Conservation (phyloP, 2,113 vertebrate species). For the Thalassarche chlororhynchos region DNA sequence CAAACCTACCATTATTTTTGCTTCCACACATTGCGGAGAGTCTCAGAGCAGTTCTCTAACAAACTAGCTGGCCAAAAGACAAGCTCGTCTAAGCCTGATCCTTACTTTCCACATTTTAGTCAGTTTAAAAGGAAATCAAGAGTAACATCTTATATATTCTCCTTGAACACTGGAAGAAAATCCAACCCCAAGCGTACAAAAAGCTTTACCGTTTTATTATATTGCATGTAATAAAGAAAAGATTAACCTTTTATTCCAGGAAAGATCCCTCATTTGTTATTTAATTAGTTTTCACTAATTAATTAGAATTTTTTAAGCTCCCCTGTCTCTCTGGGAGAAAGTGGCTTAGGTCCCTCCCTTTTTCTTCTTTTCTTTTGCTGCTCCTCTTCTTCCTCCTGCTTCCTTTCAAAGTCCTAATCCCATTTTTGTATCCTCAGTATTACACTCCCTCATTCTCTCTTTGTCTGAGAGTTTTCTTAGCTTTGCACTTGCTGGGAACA, state of each 20-base stretch:
- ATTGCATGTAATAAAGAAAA: slow-evolving; percentile 44
- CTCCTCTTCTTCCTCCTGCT: slow-evolving; percentile 23
- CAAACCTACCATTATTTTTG: accelerated
- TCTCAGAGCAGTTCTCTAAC: not conserved
- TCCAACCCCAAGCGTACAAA: not conserved
- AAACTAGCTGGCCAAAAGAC: not conserved
- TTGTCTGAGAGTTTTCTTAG: slow-evolving; percentile 30
- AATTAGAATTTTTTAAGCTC: slow-evolving; percentile 59
- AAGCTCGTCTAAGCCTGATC: accelerated
- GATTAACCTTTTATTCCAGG: slow-evolving; percentile 47
- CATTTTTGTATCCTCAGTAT: slow-evolving; percentile 44
- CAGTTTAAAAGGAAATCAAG: not conserved
- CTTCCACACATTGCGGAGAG: accelerated
- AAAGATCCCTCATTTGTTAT: slow-evolving; percentile 36
- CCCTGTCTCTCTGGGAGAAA: slow-evolving; percentile 37
- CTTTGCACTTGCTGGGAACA: slow-evolving; percentile 33
- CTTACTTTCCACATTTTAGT: not conserved
- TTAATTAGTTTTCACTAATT: slow-evolving; percentile 69
- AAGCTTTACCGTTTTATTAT: slow-evolving; percentile 7
- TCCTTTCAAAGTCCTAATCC: slow-evolving; percentile 58
- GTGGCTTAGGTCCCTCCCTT: slow-evolving; percentile 15
- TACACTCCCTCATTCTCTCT: not conserved
- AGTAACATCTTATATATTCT: not conserved
- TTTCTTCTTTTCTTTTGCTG: slow-evolving; percentile 36
- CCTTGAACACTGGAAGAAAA: not conserved